Conservation (phyloP, 1,140 invertebrate species). For the Heliconius eleuchia region DNA sequence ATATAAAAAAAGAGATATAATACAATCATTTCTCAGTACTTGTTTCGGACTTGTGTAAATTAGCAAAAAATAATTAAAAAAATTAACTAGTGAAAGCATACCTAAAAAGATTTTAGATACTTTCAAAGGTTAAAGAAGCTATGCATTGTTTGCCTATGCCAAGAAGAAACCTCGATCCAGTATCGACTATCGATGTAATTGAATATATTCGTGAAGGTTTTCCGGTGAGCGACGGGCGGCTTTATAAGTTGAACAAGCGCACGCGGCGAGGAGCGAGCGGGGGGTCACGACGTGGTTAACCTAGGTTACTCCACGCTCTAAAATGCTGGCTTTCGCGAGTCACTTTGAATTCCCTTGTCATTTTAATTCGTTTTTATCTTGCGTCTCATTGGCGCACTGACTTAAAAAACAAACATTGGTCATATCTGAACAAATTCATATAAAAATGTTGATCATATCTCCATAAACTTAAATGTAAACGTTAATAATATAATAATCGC, state of each 20-base stretch:
- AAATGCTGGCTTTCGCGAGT: conserved; percentile 46
- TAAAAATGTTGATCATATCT: too few species aligned
- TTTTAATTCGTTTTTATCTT: conserved; percentile 24
- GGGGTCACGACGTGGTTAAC: conserved; percentile 75
- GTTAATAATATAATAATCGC: too few species aligned
- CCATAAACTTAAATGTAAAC: too few species aligned
- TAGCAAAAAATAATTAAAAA: background rate
- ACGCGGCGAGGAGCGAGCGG: conserved; percentile 37
- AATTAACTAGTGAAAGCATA: conserved; percentile 19
- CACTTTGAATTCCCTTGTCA: conserved; percentile 33
- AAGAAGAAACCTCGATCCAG: conserved; percentile 37
- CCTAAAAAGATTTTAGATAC: conserved; percentile 24
- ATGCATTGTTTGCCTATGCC: conserved; percentile 35
- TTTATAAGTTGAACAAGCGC: conserved; percentile 44
- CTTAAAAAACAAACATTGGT: too few species aligned
- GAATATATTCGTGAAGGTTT: conserved; percentile 71
- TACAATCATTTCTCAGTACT: too few species aligned
- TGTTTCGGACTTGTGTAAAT: background rate
- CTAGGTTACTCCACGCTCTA: conserved; percentile 48
- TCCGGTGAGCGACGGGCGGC: conserved; percentile 57
- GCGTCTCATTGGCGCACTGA: too few species aligned
- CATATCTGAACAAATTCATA: background rate
- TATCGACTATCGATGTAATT: conserved; percentile 61
- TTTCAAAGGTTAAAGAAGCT: conserved; percentile 35
- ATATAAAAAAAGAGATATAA: too few species aligned